Percentiles rank a stretch among this genome's conserved stretches.
Conservation (phyloP, 2,888 invertebrate genomes). For the Apotomis turbidana region DNA sequence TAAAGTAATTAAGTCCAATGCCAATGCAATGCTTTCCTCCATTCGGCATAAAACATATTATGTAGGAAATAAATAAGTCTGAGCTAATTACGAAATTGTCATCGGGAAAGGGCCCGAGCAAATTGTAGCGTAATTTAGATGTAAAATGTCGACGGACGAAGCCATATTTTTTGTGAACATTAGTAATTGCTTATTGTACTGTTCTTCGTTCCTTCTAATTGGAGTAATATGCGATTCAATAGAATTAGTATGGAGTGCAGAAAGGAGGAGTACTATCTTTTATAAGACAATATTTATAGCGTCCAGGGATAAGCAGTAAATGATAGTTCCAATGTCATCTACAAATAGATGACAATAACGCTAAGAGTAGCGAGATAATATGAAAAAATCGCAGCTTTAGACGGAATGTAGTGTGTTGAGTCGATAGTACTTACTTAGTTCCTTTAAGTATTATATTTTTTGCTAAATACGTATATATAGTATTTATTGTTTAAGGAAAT, state of each 20-base stretch:
- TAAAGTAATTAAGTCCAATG: conserved; percentile 20
- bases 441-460: too few relatives aligned
- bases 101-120: conserved; percentile 61
- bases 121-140: conserved; percentile 72
- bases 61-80: conserved; percentile 62
- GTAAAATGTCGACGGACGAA: conserved; percentile 61
- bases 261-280: too few relatives aligned
- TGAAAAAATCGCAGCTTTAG: too few relatives aligned
- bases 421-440: too few relatives aligned
- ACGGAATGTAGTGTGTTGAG: too few relatives aligned
- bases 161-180: conserved; percentile 61
- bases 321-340: too few relatives aligned
- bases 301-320: too few relatives aligned
- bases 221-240: conserved; percentile 45
- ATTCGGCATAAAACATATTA: conserved; percentile 26
- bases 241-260: background rate
- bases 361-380: too few relatives aligned
- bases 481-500: too few relatives aligned
- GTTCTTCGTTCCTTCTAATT: conserved; percentile 53
- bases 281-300: too few relatives aligned
- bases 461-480: too few relatives aligned
- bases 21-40: conserved; percentile 14
- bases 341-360: too few relatives aligned
- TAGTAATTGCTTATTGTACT: conserved; percentile 61
- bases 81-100: conserved; percentile 70